Base-by-base conservation (phyloP, 1,140 invertebrate genomes). In the Carposina sasakii region DNA sequence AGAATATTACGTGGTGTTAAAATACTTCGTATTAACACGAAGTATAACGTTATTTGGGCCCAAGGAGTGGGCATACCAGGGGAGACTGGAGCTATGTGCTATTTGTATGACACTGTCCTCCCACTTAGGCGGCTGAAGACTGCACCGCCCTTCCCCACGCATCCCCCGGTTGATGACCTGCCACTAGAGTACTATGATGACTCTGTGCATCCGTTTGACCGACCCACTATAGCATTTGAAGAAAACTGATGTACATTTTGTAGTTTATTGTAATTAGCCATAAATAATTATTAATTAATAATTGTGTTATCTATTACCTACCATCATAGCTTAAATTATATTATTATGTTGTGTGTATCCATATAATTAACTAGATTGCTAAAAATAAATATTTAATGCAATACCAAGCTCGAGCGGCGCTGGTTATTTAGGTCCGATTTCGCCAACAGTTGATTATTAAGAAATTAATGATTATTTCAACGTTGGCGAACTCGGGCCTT, bases 31-130 rank as follows among this genome's bases (percentile, higher is more conserved):
- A 96, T 98, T 28, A 98, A 99, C 75, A 96, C 93, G 10, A 95
- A 96, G 72, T 92, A 96, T 71, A 98, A 98, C 87, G 91, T 98
- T 0, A 86, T 99, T 16, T 99, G 93, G 88, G 91, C 98, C 8
- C 76, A 88, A 56, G 96, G 96, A n/a, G 88, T 88, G 6, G 88
- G 84, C 22, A 88, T 97, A 52, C 93, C 96, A 28, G 97, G 97
- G 8, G 89, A 90, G 62, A 91, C 88, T 0, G 94, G 94, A 69
- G 89, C 88, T n/a, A 90, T 93, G 61, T 91, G 95, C 12, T 91
- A 93, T 57, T 87, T 98, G 39, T 94, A 90, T 62, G 97, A 98
- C 72, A 93, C 94, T 13, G 58, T 91, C 21, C 70, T 96, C 23
- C 90, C 89, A 1, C 56, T 86, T 4, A 90, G 85, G 57, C 90